phyloP scores from a whole-genome alignment of 2,888 invertebrate genomes.

The Chouioia cunea region DNA sequence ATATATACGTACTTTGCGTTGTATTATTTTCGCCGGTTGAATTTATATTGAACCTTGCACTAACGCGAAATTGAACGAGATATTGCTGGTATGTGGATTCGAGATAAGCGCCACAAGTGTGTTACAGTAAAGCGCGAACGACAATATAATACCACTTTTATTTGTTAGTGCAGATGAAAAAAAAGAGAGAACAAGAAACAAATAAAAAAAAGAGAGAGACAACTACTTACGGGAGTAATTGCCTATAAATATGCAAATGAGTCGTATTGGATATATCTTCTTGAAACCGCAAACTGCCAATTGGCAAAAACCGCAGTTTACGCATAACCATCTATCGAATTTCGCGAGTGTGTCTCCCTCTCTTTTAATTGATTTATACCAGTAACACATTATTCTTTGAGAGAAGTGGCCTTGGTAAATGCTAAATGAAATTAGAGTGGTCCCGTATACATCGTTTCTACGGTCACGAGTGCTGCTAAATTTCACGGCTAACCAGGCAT shows the following conservation, averaged over 20 bases:
- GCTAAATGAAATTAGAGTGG: too few relatives aligned
- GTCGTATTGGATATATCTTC: background rate
- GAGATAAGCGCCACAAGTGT: slow-evolving; percentile 18
- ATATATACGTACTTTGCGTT: background rate
- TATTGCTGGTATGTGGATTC: slow-evolving; percentile 10
- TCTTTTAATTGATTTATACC: too few relatives aligned
- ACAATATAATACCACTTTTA: background rate
- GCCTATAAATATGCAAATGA: background rate
- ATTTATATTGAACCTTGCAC: slow-evolving; percentile 2
- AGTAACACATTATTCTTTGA: too few relatives aligned
- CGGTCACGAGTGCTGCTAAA: too few relatives aligned
- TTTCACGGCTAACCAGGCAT: too few relatives aligned
- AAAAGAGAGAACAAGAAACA: too few relatives aligned
- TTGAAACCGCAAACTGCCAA: slow-evolving; percentile 25
- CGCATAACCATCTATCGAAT: slow-evolving; percentile 25
- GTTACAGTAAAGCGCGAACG: slow-evolving; percentile 12
- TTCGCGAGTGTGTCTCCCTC: slow-evolving; percentile 9
- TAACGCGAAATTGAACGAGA: slow-evolving; percentile 16
- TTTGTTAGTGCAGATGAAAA: slow-evolving; percentile 1
- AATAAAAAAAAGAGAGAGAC: background rate
- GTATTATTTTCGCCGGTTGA: slow-evolving; percentile 8
- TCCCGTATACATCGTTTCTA: too few relatives aligned
- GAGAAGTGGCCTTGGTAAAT: too few relatives aligned
- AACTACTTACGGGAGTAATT: background rate
- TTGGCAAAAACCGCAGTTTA: slow-evolving; percentile 21